Evolutionary conservation across 2,888 invertebrate species (phyloP).

Genomic region (Drosophila neotestacea): DNA sequence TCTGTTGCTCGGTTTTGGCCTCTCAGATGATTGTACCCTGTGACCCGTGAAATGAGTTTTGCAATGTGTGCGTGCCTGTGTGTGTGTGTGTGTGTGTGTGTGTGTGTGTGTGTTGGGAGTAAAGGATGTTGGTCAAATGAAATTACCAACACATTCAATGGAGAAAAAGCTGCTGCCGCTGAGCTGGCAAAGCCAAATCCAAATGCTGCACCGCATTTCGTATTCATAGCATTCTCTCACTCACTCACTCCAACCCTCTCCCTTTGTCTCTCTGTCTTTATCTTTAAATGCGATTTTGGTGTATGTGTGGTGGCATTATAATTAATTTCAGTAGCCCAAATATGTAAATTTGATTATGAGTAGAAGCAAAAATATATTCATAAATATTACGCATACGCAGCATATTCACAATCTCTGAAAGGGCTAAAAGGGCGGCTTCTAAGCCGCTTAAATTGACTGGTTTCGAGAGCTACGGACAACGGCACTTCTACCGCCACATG

Average conservation of each 20-base stretch:
- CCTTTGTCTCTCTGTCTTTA: constrained; percentile 16
- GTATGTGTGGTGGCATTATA: constrained; percentile 63
- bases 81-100: constrained; percentile 14
- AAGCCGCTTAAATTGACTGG: constrained; percentile 75
- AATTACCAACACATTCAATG: constrained; percentile 66
- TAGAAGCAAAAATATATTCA: constrained; percentile 60
- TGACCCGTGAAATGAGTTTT: constrained; percentile 86
- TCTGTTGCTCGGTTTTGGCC: constrained; percentile 36
- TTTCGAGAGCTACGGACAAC: constrained; percentile 32
- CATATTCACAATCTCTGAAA: constrained; percentile 39
- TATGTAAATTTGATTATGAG: constrained; percentile 73
- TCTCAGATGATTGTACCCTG: constrained; percentile 83
- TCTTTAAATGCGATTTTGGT: constrained; percentile 33
- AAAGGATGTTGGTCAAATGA: constrained; percentile 51
- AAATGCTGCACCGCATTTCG: constrained; percentile 69
- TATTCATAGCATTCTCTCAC: constrained; percentile 65
- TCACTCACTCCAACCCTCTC: constrained; percentile 2
- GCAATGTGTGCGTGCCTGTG: constrained; percentile 59
- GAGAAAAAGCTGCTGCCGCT: constrained; percentile 55
- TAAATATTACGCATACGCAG: constrained; percentile 71
- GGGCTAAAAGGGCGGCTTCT: constrained; percentile 49
- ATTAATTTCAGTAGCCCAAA: constrained; percentile 76
- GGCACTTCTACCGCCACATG: constrained; percentile 47
- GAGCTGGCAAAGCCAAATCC: constrained; percentile 60
- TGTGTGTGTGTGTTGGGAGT: constrained; percentile 21